Percentiles rank a stretch among this genome's conserved stretches.
These are phyloP conservation scores for Manis pentadactyla DNA, from an alignment of 2,797 vertebrate genomes.

Conservation along the genomic window DNA sequence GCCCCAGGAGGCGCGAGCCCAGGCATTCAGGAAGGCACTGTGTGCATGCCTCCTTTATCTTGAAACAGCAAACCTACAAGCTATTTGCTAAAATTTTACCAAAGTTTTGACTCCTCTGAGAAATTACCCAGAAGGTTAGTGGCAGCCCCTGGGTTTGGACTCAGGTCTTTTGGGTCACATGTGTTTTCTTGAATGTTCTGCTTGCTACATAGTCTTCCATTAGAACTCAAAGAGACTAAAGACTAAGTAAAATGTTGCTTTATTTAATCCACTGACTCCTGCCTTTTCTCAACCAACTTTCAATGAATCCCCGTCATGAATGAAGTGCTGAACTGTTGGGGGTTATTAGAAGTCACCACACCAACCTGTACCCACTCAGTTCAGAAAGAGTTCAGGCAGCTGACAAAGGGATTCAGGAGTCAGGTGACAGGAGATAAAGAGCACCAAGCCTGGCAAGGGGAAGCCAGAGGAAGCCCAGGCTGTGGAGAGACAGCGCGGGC, in stretches of 20 bases:
- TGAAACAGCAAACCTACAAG: no score
- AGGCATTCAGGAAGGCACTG: fast-evolving
- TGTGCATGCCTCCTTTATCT: neutral
- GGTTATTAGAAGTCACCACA: neutral
- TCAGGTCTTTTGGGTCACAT: no score
- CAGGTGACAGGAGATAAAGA: neutral
- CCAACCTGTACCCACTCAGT: neutral
- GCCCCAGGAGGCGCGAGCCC: fast-evolving
- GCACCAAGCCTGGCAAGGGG: fast-evolving
- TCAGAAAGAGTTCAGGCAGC: neutral
- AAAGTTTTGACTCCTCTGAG: neutral
- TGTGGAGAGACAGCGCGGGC: fast-evolving
- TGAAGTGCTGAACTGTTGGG: fast-evolving
- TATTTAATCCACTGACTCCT: neutral
- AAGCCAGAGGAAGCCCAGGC: fast-evolving
- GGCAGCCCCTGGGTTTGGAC: neutral
- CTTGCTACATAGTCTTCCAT: neutral
- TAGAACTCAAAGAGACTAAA: neutral
- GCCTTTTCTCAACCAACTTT: neutral
- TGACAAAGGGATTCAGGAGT: neutral
- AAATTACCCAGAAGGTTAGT: neutral
- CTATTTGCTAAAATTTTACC: neutral
- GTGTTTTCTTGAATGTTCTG: neutral
- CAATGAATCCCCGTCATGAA: fast-evolving
- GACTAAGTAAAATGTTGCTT: neutral